phyloP scores from a whole-genome alignment of 2,113 vertebrate species.

The Aldabrachelys gigantea region DNA sequence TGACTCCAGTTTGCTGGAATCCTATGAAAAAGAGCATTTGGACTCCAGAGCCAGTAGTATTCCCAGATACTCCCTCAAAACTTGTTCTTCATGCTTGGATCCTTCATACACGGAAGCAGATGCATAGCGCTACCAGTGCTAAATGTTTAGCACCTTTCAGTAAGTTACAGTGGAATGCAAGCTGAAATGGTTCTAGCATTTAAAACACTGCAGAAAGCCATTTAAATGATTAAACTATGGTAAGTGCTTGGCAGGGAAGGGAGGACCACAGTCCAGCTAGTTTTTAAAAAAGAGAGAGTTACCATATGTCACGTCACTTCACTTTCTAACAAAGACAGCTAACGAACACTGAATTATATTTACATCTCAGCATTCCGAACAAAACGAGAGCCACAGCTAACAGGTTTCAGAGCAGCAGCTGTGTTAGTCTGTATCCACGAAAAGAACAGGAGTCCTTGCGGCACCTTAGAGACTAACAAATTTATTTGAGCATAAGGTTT shows the following conservation, averaged over 20 bases:
- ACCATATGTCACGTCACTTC: background rate
- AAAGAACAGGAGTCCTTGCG: too few relatives aligned
- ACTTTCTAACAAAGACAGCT: background rate
- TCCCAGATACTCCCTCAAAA: background rate
- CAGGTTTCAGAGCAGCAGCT: too few relatives aligned
- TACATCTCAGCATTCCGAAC: background rate
- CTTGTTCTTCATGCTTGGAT: background rate
- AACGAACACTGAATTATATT: background rate
- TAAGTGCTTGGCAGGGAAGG: background rate
- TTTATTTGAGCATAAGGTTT: too few relatives aligned
- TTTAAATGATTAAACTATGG: background rate
- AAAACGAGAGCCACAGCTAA: background rate
- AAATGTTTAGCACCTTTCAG: background rate
- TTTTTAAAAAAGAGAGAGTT: background rate
- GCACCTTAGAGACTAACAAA: too few relatives aligned
- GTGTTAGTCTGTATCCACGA: too few relatives aligned
- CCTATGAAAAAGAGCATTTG: background rate
- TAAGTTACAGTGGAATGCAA: background rate
- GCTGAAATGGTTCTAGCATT: background rate
- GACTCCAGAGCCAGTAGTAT: background rate
- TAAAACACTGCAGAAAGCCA: background rate
- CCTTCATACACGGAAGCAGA: background rate
- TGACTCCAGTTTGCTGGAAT: background rate
- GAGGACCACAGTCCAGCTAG: background rate
- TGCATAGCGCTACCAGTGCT: accelerated